phyloP scores from a whole-genome alignment of 2,888 invertebrate genomes.

The Nephrotoma appendiculata region DNA sequence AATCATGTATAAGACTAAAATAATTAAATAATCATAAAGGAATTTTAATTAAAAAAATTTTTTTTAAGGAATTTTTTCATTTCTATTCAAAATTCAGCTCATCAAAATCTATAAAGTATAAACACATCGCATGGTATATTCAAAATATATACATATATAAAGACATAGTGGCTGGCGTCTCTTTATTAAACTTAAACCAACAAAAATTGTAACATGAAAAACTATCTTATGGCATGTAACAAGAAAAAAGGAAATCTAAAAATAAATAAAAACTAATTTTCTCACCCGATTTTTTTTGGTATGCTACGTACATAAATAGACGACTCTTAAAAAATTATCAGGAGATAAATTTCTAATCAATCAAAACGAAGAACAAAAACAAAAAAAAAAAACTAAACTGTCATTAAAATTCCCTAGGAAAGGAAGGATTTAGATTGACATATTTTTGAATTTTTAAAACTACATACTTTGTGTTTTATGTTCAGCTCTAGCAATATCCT shows the following conservation, averaged over 20 bases:
- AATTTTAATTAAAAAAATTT: not conserved
- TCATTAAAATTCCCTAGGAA: not conserved
- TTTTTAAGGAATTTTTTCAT: not conserved
- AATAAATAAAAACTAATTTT: not conserved
- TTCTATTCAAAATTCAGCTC: not conserved
- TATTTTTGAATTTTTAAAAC: not conserved
- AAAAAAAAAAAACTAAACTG: not conserved
- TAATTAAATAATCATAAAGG: not conserved
- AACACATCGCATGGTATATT: not conserved
- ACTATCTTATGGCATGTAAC: not conserved
- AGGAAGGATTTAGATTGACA: not conserved
- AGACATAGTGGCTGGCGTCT: not conserved
- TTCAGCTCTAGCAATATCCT: not conserved
- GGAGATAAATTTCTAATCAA: not conserved
- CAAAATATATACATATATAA: not conserved
- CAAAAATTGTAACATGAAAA: not conserved
- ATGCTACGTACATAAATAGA: not conserved
- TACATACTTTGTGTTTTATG: not conserved
- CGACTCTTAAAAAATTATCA: not conserved
- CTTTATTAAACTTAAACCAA: not conserved
- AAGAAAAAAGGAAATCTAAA: not conserved
- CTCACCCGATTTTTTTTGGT: not conserved
- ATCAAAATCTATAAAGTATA: not conserved
- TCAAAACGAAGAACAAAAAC: not conserved
- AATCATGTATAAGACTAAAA: not conserved